Evolutionary conservation across 2,888 invertebrate genomes (phyloP), one percentile per base, ranked within the genome.

Genomic region (Perdita meconis): DNA sequence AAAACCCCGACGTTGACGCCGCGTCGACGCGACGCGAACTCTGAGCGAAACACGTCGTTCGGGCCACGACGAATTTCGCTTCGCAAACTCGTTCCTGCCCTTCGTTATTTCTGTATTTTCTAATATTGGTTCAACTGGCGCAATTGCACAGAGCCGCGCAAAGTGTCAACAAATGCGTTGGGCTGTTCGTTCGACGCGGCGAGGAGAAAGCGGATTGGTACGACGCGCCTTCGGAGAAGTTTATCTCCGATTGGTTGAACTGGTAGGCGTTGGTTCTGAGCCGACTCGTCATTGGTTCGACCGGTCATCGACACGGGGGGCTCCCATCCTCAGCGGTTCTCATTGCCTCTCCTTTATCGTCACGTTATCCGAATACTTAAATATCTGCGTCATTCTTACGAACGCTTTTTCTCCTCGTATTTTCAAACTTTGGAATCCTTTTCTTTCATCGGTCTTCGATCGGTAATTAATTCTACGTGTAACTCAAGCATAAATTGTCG

Each of bases 271-370:
- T 77, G 83, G 56, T 73, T 22, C 36, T 24, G 22, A 50, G 24
- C 3, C 55, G 60, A 22, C 13, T 38, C 22, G 38, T 53, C 63
- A 85, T 84, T 86, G 81, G 86, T 36, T 24, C n/a, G n/a, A 53
- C 57, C 53, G 64, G 67, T 72, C 77, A 63, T 78, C 67, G 34
- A 70, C 67, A 71, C 51, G 69, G 84, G 38, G 86, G 87, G n/a
- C n/a, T 87, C 87, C 85, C 85, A 51, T 78, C 75, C 5, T 36
- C 55, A 78, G 81, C 34, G 83, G 76, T 60, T 78, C 84, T 80
- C 86, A 86, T n/a, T n/a, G n/a, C n/a, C n/a, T n/a, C n/a, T n/a
- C n/a, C n/a, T n/a, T n/a, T n/a, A 68, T 34, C 30, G 2, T 30
- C 24, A 38, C 19, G 30, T 50, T 30, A n/a, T 50, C 8, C 50